Base-by-base conservation (phyloP, 2,113 vertebrate species). In the Typhlomys cinereus region DNA sequence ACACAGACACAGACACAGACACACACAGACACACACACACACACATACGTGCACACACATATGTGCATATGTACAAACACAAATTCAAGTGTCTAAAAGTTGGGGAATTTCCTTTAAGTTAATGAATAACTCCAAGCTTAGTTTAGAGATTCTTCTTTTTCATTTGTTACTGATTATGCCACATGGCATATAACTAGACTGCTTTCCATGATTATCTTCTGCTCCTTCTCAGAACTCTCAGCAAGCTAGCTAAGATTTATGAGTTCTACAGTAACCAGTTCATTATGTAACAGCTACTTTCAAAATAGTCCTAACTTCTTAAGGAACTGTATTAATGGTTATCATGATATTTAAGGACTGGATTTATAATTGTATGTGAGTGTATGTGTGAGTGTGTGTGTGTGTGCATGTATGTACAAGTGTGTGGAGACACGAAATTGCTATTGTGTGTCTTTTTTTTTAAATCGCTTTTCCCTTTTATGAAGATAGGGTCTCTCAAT, bases 181-280 rank as follows among this genome's bases (percentile, higher is more conserved):
- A 12, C 61, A 39, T 14, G 17, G 39, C n/a, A n/a, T 71, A 12
- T 21, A 92, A 73, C 25, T n/a, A 36, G 34, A 83, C 66, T 54
- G 27, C 11, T 89, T 81, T 85, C 57, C 15, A 61, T 52, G 59
- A 71, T 76, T 93, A 80, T 74, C 69, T n/a, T n/a, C 71, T 82
- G n/a, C 39, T 85, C 59, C 80, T 76, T 70, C 39, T 39, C 20
- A 52, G n/a, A 74, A 41, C 10, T 54, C 41, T 88, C 70, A 14
- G 41, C 48, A 18, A 62, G 5, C 84, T 44, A 10, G 59, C 29
- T 39, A 83, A 54, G 34, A 73, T 59, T 86, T 12, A 31, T 57
- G 4, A 73, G 29, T 89, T 88, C 50, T 50, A 48, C 3, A 75
- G 41, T 18, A 62, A 18, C 41, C 34, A 64, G 18, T 61, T 64